Evolutionary conservation across 2,797 vertebrate species (phyloP).

Genomic region (Myiotriccus ornatus): DNA sequence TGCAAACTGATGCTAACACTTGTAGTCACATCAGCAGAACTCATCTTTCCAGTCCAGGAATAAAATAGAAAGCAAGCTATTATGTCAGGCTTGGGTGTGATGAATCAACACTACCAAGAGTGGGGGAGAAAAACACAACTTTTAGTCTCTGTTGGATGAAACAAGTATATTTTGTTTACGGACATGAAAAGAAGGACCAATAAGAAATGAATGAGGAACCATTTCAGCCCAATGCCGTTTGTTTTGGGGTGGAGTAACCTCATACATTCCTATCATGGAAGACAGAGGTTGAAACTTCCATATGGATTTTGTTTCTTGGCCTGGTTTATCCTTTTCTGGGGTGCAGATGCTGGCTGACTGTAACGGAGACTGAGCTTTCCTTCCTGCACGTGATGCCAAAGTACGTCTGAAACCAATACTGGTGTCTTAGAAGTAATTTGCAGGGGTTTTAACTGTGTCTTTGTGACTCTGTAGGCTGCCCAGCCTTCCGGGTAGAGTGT

Average conservation of each 20-base stretch:
- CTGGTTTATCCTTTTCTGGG: slow-evolving; percentile 54
- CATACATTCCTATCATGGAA: slow-evolving; percentile 20
- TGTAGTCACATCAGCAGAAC: background rate
- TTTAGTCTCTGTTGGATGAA: background rate
- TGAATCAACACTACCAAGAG: background rate
- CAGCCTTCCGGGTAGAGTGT: background rate
- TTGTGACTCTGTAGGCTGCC: slow-evolving; percentile 7
- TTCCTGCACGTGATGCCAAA: slow-evolving; percentile 20
- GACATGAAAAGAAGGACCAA: background rate
- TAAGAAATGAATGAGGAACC: background rate
- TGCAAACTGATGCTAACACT: background rate
- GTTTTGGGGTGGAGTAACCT: background rate
- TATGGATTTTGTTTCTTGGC: slow-evolving; percentile 48
- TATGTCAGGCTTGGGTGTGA: background rate
- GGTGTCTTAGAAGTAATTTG: slow-evolving; percentile 36
- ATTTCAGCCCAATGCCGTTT: background rate
- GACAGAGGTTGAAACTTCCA: slow-evolving; percentile 29
- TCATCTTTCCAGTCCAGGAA: background rate
- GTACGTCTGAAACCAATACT: slow-evolving; percentile 40
- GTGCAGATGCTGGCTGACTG: slow-evolving; percentile 47
- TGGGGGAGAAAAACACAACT: background rate
- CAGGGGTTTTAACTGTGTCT: slow-evolving; percentile 26
- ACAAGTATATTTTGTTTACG: background rate
- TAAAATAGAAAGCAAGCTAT: background rate
- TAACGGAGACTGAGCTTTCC: slow-evolving; percentile 20